Evolutionary conservation across 2,113 vertebrate species (phyloP).

Genomic region (Nipponia nippon): DNA sequence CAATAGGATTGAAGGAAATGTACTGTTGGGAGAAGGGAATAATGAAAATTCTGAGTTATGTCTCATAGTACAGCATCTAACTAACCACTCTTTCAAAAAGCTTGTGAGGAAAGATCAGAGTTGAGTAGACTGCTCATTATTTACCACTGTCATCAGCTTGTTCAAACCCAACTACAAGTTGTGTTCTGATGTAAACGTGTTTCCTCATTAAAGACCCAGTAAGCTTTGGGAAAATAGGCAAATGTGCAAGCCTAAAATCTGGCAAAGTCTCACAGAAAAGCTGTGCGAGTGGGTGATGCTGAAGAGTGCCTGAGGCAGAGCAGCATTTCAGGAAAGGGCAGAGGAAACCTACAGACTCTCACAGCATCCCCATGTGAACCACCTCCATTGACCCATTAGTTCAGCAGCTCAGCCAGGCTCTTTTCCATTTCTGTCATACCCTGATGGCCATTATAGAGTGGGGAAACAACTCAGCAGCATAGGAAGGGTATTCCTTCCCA

Average conservation of each 20-base stretch:
- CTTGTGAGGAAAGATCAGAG: neutral
- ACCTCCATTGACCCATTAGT: neutral
- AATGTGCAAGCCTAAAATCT: neutral
- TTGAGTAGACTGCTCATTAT: neutral
- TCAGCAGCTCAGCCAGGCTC: neutral
- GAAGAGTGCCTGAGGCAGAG: neutral
- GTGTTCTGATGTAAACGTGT: neutral
- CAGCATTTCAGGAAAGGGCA: neutral
- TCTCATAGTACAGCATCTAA: neutral
- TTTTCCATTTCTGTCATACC: neutral
- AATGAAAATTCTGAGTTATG: neutral
- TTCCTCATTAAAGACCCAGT: neutral
- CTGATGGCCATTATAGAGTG: neutral
- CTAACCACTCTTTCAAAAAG: neutral
- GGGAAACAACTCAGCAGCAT: neutral
- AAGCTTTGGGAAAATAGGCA: neutral
- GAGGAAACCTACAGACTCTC: neutral
- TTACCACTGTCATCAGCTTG: neutral
- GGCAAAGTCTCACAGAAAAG: neutral
- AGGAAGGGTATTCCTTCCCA: neutral
- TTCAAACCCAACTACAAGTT: neutral
- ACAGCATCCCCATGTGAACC: neutral
- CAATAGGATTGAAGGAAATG: neutral
- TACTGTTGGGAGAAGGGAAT: neutral
- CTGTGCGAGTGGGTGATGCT: neutral